Evolutionary conservation across 2,113 vertebrate genomes (phyloP).

Genomic region (Bubo blakistoni): DNA sequence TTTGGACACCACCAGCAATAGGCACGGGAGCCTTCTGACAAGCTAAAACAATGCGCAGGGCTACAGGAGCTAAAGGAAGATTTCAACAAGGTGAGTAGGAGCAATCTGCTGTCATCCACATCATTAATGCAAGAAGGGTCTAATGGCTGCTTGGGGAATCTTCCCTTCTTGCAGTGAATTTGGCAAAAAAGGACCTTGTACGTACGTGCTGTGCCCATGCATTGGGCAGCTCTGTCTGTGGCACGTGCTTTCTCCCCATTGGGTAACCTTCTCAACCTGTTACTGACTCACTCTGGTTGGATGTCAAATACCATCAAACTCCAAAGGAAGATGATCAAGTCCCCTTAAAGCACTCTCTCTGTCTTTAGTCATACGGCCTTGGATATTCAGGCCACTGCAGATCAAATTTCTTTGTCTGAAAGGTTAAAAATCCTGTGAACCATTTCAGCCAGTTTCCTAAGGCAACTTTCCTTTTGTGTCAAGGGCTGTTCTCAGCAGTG

Average conservation of each 20-base stretch:
- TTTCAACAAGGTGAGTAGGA: neutral
- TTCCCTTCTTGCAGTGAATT: neutral
- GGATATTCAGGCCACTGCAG: neutral
- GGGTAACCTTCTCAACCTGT: neutral
- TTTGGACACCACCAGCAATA: neutral
- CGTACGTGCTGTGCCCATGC: neutral
- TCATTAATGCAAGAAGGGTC: neutral
- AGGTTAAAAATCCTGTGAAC: neutral
- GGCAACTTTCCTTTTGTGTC: neutral
- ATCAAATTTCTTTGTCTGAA: neutral
- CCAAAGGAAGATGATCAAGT: neutral
- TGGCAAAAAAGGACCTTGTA: neutral
- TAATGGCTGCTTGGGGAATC: neutral
- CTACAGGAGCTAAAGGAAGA: neutral
- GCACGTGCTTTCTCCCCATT: neutral
- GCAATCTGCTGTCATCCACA: neutral
- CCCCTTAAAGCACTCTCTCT: neutral
- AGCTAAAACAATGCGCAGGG: fast-evolving
- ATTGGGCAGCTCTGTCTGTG: neutral
- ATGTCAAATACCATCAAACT: neutral
- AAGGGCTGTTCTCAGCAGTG: neutral
- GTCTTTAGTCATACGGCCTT: neutral
- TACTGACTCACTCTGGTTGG: neutral
- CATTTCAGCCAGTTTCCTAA: neutral
- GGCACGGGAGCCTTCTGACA: neutral